Evolutionary conservation across 2,797 vertebrate species (phyloP).

Genomic region (Pseudochaenichthys georgianus): DNA sequence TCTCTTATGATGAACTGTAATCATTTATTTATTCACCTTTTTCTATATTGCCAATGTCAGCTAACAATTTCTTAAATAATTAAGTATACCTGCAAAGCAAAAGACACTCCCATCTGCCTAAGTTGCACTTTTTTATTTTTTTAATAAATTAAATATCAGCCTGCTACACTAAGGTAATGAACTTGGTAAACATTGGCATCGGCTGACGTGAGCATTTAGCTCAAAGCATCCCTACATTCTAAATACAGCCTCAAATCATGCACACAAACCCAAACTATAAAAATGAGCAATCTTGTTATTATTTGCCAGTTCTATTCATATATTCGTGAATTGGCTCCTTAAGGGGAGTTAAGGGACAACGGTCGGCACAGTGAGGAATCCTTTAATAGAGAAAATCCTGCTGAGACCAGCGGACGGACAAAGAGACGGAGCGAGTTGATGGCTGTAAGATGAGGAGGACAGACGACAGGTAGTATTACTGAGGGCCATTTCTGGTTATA

Average conservation of each 20-base stretch:
- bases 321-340: conserved; percentile 75
- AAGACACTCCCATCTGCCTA: neutral
- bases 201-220: no score
- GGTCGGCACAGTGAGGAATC: conserved; percentile 42
- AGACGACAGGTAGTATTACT: conserved; percentile 36
- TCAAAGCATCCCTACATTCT: neutral
- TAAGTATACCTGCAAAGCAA: neutral
- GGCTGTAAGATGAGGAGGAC: neutral
- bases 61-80: neutral
- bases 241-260: neutral
- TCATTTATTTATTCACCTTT: no score
- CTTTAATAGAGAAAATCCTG: conserved; percentile 53
- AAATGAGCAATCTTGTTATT: conserved; percentile 64
- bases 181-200: no score
- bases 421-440: neutral
- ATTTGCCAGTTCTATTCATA: conserved; percentile 67
- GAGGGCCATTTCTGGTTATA: conserved; percentile 48
- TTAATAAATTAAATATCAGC: neutral
- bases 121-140: neutral
- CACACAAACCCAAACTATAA: conserved; percentile 7
- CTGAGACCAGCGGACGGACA: conserved; percentile 24
- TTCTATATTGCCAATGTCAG: neutral
- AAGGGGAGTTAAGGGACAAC: conserved; percentile 36
- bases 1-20: no score
- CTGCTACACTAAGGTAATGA: neutral